Evolutionary conservation across 2,797 vertebrate species (phyloP), one percentile per base, ranked within the genome.

Genomic region (Lemur catta): DNA sequence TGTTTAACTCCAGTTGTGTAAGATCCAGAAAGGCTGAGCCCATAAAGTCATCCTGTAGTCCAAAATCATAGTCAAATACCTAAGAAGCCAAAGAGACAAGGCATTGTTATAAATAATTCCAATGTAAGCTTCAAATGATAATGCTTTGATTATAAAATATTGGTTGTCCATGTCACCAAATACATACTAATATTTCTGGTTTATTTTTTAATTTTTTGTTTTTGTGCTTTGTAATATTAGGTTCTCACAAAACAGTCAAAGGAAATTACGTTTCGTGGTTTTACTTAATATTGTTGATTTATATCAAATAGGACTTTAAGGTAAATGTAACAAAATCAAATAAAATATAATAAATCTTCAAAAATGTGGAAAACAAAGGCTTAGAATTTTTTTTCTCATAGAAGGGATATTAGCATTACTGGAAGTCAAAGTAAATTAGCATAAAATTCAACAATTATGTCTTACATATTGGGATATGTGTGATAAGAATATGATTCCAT

Each of bases 11-110:
- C 98, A 99, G 48, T 8, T 99, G 99, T 82, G 98, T 98, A 96
- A 99, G 98, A 97, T 99, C 98, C 91, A 99, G 98, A 98, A 99
- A 99, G 0, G 99, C 99, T 0, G 99, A 99, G 35, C 99, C 99
- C 99, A 99, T 99, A 84, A 99, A 99, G 98, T 99, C 99, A 99
- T 99, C 99, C 92, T 99, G 99, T 95, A 99, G 98, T 81, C 99
- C 99, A 98, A 99, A 99, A 98, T 99, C 99, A 99, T 99, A 99
- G 98, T 99, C 99, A 98, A 99, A 99, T 90, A 99, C 99, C 99
- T 99, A 97, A 35, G 9, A 75, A 33, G 11, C 4, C 97, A 98
- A 69, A 96, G 35, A 96, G 4, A 87, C 7, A 96, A 65, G 6
- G 6, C 41, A 61, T 38, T 78, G 75, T 96, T 61, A 78, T 43